Percentiles rank a stretch among this genome's conserved stretches.
Evolutionary conservation across 2,113 vertebrate species (phyloP).

Genomic region (Plecotus auritus): DNA sequence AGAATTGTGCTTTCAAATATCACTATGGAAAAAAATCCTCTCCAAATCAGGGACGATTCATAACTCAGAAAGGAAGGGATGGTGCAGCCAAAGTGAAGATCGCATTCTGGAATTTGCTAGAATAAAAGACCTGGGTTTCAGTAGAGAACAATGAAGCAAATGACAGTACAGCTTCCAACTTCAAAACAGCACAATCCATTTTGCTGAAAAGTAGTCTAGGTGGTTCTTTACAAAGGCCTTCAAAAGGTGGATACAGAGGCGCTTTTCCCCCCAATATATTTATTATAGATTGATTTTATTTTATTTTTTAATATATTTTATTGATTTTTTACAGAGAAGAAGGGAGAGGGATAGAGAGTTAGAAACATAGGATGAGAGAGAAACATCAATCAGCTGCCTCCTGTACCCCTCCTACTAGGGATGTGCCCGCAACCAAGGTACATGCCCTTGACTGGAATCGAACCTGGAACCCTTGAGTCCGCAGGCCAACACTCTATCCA

Average conservation of each 20-base stretch:
- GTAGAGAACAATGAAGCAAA: conserved; percentile 7
- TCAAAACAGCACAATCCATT: conserved; percentile 25
- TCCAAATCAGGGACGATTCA: neutral
- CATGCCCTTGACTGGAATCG: too few relatives aligned
- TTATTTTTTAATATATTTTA: too few relatives aligned
- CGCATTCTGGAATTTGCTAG: conserved; percentile 13
- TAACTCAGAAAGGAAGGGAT: neutral
- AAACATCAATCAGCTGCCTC: too few relatives aligned
- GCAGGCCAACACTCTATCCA: too few relatives aligned
- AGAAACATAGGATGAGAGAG: too few relatives aligned
- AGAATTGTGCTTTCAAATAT: neutral
- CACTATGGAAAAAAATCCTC: neutral
- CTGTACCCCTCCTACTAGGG: too few relatives aligned
- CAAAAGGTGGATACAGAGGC: neutral
- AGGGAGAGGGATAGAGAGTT: too few relatives aligned
- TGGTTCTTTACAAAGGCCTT: neutral
- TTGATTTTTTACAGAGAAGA: too few relatives aligned
- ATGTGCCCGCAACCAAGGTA: too few relatives aligned
- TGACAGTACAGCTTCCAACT: conserved; percentile 19
- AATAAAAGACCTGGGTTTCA: neutral
- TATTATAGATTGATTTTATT: neutral
- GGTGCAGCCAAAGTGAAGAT: neutral
- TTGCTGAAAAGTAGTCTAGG: neutral
- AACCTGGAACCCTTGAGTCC: too few relatives aligned
- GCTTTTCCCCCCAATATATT: neutral